Base-by-base conservation (phyloP, 2,797 vertebrate species). In the Sebastes iracundus region DNA sequence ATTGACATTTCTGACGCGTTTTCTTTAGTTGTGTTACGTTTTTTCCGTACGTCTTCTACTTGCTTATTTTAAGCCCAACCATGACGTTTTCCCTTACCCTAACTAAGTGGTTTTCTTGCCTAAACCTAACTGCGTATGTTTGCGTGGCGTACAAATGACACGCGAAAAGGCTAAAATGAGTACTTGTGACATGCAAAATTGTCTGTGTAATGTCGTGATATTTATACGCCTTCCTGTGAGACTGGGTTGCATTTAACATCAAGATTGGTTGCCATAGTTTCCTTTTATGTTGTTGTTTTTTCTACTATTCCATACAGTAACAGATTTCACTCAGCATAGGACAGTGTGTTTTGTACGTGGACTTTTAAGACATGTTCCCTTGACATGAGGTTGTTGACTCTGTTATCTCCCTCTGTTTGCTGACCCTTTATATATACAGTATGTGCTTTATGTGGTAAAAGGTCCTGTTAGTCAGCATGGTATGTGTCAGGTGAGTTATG, bases 361-460 rank as follows among this genome's bases (percentile, higher is more conserved):
- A 79, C 9, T 16, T 73, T 49, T 33, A 72, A 14, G 58, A 55
- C 23, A 23, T 12, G 49, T 23, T 23, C 77, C 49, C 60, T 20
- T 62, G 75, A 81, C 77, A 75, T 73, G 55, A 69, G 30, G 35
- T 69, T 61, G 70, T 81, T 85, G 80, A 68, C 66, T 82, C 27
- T 77, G 33, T 27, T 55, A 32, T 64, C 38, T 38, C 58, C 22
- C 46, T 56, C n/a, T n/a, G 18, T 42, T 49, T 4, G 3, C 77
- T 75, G 68, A 82, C 73, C 58, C 81, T 79, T 63, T 25, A 63
- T 63, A 33, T 60, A 60, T 74, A 46, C 38, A 16, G 38, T 38
- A 49, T 67, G 27, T 64, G 56, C 67, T 79, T 73, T 56, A 49
- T 38, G 70, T 46, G 66, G 35, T 56, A 30, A 60, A 69, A 65